Base-by-base conservation (phyloP, 2,113 vertebrate species). In the Onychostoma macrolepis region DNA sequence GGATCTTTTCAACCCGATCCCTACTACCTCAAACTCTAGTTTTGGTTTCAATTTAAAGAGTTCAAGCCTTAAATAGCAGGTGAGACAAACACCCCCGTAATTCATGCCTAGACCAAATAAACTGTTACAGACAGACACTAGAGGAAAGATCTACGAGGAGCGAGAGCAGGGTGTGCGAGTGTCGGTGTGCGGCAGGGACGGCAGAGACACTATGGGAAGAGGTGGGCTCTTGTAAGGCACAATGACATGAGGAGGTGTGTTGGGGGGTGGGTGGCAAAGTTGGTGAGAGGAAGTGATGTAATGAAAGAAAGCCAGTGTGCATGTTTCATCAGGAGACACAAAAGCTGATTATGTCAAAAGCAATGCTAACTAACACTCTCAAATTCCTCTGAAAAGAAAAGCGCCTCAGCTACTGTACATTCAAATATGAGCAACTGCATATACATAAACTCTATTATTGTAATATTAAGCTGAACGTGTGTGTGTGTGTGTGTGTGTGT, bases 281-380 rank as follows among this genome's bases (percentile, higher is more conserved):
- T 72, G 85, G 83, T 84, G 83, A 81, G 71, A 83, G 86, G 87
- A 88, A 88, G 84, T 56, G 89, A 91, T 91, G 91, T 85, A 92
- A 94, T 94, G 94, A 91, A 87, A 91, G 89, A 90, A 89, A 91
- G 92, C 89, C 92, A 92, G 91, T 92, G 93, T 94, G 90, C 91
- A 92, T 86, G 89, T 91, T 89, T 89, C 88, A 87, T 85, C 79
- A 84, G 75, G 56, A 90, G 84, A 89, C 75, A 86, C 56, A 67
- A 87, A 80, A 89, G 88, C 81, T 83, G 53, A 75, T 61, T 50
- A 45, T 78, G 67, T 85, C 65, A n/a, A 88, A 76, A 67, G 61
- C 83, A 79, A 36, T 50, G 58, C 74, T 87, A 71, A 30, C 48
- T 56, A 13, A 53, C 71, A 28, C 6, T 61, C 28, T 43, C 71